phyloP scores from a whole-genome alignment of 37 sponge, comb jelly and placozoan genomes.

The Hexactinellida sp. region DNA sequence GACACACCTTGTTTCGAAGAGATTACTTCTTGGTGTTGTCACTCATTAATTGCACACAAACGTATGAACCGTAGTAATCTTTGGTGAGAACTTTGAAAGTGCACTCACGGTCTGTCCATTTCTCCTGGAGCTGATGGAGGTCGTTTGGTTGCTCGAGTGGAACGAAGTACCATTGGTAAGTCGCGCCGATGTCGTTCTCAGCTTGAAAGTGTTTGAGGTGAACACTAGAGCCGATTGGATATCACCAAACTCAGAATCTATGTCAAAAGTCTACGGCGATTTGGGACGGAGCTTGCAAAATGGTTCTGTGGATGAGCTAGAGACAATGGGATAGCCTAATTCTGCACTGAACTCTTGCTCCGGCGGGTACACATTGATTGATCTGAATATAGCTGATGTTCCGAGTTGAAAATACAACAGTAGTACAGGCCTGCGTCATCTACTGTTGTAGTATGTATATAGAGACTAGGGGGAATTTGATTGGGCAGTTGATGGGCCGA shows the following conservation, averaged over 20 bases:
- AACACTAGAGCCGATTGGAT: not conserved
- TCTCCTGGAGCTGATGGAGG: not conserved
- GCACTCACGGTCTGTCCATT: not conserved
- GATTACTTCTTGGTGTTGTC: not conserved
- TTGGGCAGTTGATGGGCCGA: not conserved
- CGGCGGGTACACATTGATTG: no score
- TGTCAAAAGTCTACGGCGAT: not conserved
- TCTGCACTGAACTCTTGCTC: not conserved
- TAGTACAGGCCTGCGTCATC: constrained; percentile 43
- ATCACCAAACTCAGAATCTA: not conserved
- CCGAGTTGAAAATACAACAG: constrained; percentile 56
- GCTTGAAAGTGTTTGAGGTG: constrained; percentile 6
- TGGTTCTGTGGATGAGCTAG: not conserved
- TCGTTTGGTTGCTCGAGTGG: not conserved
- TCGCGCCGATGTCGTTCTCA: not conserved
- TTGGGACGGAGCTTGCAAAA: not conserved
- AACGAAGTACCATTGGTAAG: constrained; percentile 8
- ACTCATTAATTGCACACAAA: not conserved
- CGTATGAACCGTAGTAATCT: not conserved
- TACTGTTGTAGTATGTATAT: not conserved
- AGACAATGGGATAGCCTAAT: not conserved
- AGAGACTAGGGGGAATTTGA: not conserved
- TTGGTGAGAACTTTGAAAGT: not conserved
- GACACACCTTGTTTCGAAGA: not conserved
- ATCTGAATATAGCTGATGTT: not conserved